These are phyloP conservation scores for Acanthurus lineatus DNA, from an alignment of 2,797 vertebrate species.

Conservation along the genomic window DNA sequence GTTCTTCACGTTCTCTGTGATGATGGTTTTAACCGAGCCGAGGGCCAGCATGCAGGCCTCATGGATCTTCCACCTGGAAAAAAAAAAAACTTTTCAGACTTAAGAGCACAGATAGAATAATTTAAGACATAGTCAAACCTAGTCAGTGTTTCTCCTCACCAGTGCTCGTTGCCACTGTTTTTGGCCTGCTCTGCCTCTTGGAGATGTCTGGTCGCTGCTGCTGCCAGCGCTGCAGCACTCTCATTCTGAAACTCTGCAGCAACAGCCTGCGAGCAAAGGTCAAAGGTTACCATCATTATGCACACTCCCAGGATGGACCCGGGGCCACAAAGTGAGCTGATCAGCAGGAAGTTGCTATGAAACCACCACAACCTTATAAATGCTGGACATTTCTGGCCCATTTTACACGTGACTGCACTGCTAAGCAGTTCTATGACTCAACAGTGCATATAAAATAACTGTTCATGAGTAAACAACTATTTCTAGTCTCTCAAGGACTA, in stretches of 20 bases:
- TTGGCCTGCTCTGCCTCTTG: conserved; percentile 97
- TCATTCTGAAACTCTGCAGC: conserved; percentile 98
- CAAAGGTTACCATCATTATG: conserved; percentile 7
- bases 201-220: conserved; percentile 95
- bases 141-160: conserved; percentile 80
- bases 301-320: not conserved
- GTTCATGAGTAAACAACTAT: conserved; percentile 7
- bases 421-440: not conserved
- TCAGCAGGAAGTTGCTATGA: not conserved
- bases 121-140: too few species aligned
- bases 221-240: conserved; percentile 95
- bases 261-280: conserved; percentile 89
- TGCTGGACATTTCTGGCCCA: not conserved
- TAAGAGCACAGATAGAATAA: not conserved
- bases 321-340: not conserved
- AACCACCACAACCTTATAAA: not conserved
- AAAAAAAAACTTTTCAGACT: not conserved
- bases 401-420: not conserved
- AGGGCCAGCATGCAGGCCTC: conserved; percentile 98
- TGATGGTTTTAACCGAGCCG: conserved; percentile 96
- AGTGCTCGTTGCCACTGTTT: conserved; percentile 91
- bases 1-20: conserved; percentile 96
- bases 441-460: not conserved
- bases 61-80: conserved; percentile 96
- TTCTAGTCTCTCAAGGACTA: not conserved